phyloP scores from a whole-genome alignment of 2,888 invertebrate species.

The Keiferia lycopersicella region DNA sequence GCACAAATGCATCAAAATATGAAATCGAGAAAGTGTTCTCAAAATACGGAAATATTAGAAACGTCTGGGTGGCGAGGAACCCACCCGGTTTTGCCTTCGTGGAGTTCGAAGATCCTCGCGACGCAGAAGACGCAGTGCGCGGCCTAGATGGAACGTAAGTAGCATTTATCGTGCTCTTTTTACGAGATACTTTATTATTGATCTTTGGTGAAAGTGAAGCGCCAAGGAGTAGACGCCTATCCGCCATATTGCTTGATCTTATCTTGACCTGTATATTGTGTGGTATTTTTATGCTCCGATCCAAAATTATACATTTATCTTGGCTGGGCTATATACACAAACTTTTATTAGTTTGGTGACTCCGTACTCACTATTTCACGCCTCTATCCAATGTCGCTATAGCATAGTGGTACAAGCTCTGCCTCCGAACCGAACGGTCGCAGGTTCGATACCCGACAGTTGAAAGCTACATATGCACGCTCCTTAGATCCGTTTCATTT shows the following conservation, averaged over 20 bases:
- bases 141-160: slow-evolving; percentile 88
- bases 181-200: slow-evolving; percentile 21
- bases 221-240: slow-evolving; percentile 25
- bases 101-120: slow-evolving; percentile 93
- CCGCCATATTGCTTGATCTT: slow-evolving; percentile 39
- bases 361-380: neutral
- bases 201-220: slow-evolving; percentile 27
- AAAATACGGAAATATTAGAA: slow-evolving; percentile 93
- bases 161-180: neutral
- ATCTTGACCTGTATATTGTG: slow-evolving; percentile 24
- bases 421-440: neutral
- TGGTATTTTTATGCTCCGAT: neutral
- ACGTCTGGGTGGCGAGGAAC: slow-evolving; percentile 97
- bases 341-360: neutral
- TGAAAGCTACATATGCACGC: slow-evolving; percentile 50
- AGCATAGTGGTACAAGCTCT: slow-evolving; percentile 1
- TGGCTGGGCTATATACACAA: too few relatives aligned
- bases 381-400: neutral
- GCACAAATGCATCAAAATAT: slow-evolving; percentile 94
- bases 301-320: neutral
- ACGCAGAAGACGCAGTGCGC: slow-evolving; percentile 92
- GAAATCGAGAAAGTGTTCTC: slow-evolving; percentile 93
- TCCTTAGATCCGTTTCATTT: slow-evolving; percentile 79
- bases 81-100: slow-evolving; percentile 96
- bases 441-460: neutral